Percentiles rank a stretch among this genome's conserved stretches.
These are phyloP conservation scores for Tipula confusa DNA, from an alignment of 2,888 invertebrate genomes.

Conservation along the genomic window DNA sequence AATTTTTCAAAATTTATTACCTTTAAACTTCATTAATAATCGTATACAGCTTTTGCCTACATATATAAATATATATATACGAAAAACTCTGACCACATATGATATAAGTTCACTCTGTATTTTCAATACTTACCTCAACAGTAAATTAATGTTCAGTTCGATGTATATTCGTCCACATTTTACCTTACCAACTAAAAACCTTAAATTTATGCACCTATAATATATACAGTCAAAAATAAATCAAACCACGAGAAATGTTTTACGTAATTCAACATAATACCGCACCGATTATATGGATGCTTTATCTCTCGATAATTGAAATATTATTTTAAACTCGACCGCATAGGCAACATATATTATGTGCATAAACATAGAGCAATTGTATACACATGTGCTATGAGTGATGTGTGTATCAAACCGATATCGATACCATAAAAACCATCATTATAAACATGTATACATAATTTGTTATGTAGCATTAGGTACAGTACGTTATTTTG, in stretches of 20 bases:
- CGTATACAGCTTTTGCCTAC: not conserved
- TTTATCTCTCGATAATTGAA: not conserved
- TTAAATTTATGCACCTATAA: not conserved
- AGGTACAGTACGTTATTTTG: no score
- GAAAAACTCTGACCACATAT: not conserved
- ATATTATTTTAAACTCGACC: not conserved
- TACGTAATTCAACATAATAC: not conserved
- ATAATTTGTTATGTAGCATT: not conserved
- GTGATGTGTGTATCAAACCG: not conserved
- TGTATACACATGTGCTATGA: not conserved
- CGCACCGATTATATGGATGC: not conserved
- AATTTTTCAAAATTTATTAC: not conserved
- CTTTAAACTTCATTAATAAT: not conserved
- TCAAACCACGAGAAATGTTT: constrained; percentile 5
- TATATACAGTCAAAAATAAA: not conserved
- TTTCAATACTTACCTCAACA: not conserved
- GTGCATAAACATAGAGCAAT: not conserved
- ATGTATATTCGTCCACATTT: not conserved
- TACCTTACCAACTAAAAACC: not conserved
- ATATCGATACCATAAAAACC: not conserved
- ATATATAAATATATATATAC: not conserved
- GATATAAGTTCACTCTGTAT: not conserved
- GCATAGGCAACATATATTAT: not conserved
- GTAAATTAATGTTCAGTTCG: not conserved
- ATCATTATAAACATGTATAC: not conserved